Percentiles rank a stretch among this genome's conserved stretches.
Evolutionary conservation across 53 echinoderm and acorn worm genomes (phyloP).

Genomic region (Glandiceps talaboti): DNA sequence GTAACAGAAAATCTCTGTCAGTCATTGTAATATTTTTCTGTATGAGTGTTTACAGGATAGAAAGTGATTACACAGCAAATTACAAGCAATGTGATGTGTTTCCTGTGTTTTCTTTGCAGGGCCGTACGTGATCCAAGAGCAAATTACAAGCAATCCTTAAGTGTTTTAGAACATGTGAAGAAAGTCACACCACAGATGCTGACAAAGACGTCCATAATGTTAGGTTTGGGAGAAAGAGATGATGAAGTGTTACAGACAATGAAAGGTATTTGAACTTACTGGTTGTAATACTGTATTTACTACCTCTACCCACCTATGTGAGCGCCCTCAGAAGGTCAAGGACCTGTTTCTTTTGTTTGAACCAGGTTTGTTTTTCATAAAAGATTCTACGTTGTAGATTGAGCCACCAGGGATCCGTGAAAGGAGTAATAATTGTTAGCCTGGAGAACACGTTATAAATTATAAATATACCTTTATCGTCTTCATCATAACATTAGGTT

Average conservation of each 20-base stretch:
- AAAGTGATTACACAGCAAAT: not conserved
- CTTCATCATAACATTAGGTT: too few relatives aligned
- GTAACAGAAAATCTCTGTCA: not conserved
- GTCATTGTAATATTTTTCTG: not conserved
- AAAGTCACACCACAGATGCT: conserved; percentile 48
- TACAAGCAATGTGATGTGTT: too few relatives aligned
- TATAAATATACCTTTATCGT: too few relatives aligned
- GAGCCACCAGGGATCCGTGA: too few relatives aligned
- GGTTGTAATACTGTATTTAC: too few relatives aligned
- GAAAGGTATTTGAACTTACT: conserved; percentile 45
- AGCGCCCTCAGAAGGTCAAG: too few relatives aligned
- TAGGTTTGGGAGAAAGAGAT: conserved; percentile 82
- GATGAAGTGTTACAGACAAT: conserved; percentile 89
- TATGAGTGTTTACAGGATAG: not conserved
- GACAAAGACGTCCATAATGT: conserved; percentile 93
- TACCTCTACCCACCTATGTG: too few relatives aligned
- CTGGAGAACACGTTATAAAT: too few relatives aligned
- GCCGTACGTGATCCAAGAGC: conserved; percentile 92
- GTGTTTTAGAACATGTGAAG: conserved; percentile 75
- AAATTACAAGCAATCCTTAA: conserved; percentile 78
- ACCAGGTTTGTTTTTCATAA: too few relatives aligned
- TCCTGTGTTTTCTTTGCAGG: conserved; percentile 10
- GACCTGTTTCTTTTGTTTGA: too few relatives aligned
- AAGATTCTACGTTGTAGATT: too few relatives aligned
- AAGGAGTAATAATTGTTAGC: too few relatives aligned